Base-by-base conservation (phyloP, 2,113 vertebrate genomes). In the Pionites leucogaster region DNA sequence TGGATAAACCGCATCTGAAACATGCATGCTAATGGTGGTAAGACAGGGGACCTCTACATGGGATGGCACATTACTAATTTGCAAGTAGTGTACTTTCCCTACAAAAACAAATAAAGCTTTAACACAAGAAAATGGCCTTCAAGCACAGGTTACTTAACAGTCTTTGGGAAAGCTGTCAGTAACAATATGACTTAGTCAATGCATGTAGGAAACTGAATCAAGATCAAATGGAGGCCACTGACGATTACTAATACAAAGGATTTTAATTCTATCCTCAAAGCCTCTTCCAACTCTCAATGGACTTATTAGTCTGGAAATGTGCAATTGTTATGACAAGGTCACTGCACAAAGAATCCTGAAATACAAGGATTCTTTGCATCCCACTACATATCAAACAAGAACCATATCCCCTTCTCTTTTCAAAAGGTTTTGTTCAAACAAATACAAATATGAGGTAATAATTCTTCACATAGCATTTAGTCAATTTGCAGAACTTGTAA, bases 241-340 rank as follows among this genome's bases (percentile, higher is more conserved):
- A 84, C 33, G 44, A 65, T 57, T 57, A 82, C 86, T 60, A 72
- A 88, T 62, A 90, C 20, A 86, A 75, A 64, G 57, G 74, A 86
- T 75, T 91, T 86, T 50, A 92, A 85, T 91, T 89, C 57, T 91
- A 41, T 55, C 78, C 91, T 92, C 81, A 95, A 93, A 92, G 70
- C 29, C 74, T 85, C 49, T 76, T 85, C 74, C 71, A 50, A 37
- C n/a, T 90, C 64, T 88, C 82, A 93, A 74, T 59, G 76, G 92
- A 88, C 55, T 92, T 97, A 86, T 18, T 84, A 84, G 77, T 91
- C 89, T 92, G 80, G 86, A 95, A 95, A 91, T 33, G 57, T 44
- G 53, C 28, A 92, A 92, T 17, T 89, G 77, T 87, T 95, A 92
- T 84, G 89, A 91, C 57, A 92, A 92, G 91, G 74, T 96, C 94